phyloP scores from a whole-genome alignment of 2,113 vertebrate species.

The Eulemur rufifrons region DNA sequence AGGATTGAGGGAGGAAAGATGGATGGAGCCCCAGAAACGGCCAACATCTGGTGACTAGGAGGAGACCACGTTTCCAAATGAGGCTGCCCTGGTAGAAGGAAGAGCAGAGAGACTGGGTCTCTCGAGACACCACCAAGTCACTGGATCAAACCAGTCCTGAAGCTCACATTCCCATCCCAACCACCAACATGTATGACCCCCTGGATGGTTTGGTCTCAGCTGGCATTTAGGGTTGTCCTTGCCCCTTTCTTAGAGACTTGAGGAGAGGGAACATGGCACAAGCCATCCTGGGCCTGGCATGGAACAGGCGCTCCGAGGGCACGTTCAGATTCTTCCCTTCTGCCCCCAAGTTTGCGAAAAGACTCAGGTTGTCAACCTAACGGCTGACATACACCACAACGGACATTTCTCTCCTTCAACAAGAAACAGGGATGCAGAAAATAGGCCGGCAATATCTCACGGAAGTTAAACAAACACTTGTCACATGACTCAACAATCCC shows the following conservation, averaged over 20 bases:
- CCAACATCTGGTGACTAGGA: neutral
- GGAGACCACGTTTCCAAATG: neutral
- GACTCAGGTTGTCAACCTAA: neutral
- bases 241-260: neutral
- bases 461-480: too few species aligned
- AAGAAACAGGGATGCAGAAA: neutral
- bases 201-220: neutral
- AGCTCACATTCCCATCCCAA: neutral
- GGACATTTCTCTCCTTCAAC: neutral
- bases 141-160: neutral
- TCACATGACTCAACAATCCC: fast-evolving
- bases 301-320: neutral
- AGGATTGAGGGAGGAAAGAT: neutral
- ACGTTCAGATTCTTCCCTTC: fast-evolving
- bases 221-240: too few species aligned
- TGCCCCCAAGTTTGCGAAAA: neutral
- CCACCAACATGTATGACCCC: neutral
- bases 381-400: neutral
- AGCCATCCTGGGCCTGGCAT: neutral
- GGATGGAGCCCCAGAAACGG: neutral
- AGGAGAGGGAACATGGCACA: fast-evolving
- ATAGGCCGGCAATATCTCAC: fast-evolving
- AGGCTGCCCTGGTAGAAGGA: neutral
- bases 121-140: neutral
- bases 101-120: neutral